These are phyloP conservation scores for Dendrophyllia cribrosa DNA, from an alignment of 64 coral and sea anemone species.

Conservation along the genomic window DNA sequence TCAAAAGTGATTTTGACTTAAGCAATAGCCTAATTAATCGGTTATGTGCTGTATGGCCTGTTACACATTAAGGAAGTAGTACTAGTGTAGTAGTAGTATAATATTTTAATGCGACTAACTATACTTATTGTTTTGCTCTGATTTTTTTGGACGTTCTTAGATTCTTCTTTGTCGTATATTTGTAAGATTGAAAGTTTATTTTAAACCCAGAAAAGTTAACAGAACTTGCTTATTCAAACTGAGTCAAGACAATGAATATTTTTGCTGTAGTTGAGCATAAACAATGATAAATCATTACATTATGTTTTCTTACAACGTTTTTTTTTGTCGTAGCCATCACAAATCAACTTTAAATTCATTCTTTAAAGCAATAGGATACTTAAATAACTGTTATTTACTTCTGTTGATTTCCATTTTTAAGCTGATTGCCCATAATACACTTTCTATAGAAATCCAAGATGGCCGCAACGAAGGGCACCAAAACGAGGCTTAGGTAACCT, in stretches of 20 bases:
- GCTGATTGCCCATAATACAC: too few relatives aligned
- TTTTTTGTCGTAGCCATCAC: too few relatives aligned
- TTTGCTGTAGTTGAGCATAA: too few relatives aligned
- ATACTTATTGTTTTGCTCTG: conserved; percentile 20
- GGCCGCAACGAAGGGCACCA: background rate
- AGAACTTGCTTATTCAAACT: too few relatives aligned
- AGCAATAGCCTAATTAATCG: conserved; percentile 22
- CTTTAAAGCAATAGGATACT: background rate
- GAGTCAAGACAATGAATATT: too few relatives aligned
- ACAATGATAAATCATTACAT: too few relatives aligned
- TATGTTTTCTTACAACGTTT: too few relatives aligned
- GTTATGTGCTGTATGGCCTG: conserved; percentile 21
- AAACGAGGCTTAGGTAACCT: background rate
- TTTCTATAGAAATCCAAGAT: background rate
- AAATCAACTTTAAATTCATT: background rate
- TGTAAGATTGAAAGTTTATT: background rate
- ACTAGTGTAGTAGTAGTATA: conserved; percentile 13
- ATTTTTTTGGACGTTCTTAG: background rate
- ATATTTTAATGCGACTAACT: conserved; percentile 17
- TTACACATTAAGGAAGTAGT: conserved; percentile 19
- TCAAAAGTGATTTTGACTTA: conserved; percentile 28
- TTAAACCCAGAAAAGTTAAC: too few relatives aligned
- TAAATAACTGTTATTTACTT: background rate
- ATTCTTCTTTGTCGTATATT: conserved; percentile 4
- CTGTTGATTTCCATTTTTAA: background rate